Percentiles rank a stretch among this genome's conserved stretches.
phyloP scores from a whole-genome alignment of 2,888 invertebrate species.

The Phyllotreta cruciferae region DNA sequence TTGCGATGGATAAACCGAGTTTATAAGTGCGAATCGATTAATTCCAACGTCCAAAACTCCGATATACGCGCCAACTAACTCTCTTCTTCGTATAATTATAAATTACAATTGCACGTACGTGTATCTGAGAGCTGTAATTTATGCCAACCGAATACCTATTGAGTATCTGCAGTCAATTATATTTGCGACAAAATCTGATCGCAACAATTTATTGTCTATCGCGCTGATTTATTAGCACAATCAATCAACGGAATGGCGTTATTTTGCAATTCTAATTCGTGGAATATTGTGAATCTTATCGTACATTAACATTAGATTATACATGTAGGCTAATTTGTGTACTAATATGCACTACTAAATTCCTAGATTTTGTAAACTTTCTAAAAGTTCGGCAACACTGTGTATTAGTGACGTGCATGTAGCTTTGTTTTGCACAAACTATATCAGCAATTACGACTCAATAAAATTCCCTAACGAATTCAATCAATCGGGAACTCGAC shows the following conservation, averaged over 20 bases:
- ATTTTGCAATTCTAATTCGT: conserved; percentile 3
- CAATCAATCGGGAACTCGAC: conserved; percentile 14
- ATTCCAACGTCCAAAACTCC: neutral
- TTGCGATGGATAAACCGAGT: too few species aligned
- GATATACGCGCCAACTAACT: neutral
- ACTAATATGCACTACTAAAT: too few species aligned
- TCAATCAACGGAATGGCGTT: neutral
- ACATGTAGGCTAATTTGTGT: too few species aligned
- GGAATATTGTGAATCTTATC: too few species aligned
- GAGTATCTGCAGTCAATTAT: conserved; percentile 9
- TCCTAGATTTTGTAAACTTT: too few species aligned
- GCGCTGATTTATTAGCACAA: neutral
- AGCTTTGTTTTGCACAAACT: too few species aligned
- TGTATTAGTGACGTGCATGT: too few species aligned
- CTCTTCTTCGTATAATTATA: conserved; percentile 5
- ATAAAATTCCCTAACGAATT: conserved; percentile 17
- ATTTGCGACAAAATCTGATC: conserved; percentile 6
- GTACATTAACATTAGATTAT: too few species aligned
- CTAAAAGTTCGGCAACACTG: too few species aligned
- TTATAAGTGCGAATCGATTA: neutral
- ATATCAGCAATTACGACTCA: conserved; percentile 1
- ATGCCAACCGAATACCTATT: neutral
- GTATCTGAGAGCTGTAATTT: neutral
- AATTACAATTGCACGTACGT: conserved; percentile 5
- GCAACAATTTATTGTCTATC: neutral